Conservation (phyloP, 2,113 vertebrate genomes). For the Xiphophorus couchianus region DNA sequence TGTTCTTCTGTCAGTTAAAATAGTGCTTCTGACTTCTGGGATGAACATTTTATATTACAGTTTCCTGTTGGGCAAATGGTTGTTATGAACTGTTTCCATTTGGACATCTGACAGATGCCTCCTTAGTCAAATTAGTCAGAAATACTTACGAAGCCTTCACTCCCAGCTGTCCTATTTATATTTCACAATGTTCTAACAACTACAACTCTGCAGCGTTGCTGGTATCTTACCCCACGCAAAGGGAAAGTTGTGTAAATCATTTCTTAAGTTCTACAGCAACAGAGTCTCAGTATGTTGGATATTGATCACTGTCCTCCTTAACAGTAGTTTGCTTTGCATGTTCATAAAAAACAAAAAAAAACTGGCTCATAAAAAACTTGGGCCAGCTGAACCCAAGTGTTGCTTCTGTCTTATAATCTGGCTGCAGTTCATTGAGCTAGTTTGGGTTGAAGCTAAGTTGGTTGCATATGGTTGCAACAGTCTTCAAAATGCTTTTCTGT, state of each 20-base stretch:
- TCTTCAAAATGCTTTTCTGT: not conserved
- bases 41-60: not conserved
- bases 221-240: constrained; percentile 50
- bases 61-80: not conserved
- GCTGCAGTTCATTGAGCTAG: not conserved
- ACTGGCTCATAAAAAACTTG: too few relatives aligned
- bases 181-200: constrained; percentile 11
- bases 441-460: not conserved
- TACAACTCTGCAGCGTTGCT: constrained; percentile 18
- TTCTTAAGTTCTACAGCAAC: constrained; percentile 34
- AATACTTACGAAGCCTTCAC: not conserved
- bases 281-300: constrained; percentile 4
- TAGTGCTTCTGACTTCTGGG: not conserved
- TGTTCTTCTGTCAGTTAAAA: not conserved
- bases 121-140: not conserved
- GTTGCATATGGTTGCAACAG: not conserved
- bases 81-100: not conserved
- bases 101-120: not conserved
- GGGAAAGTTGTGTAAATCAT: constrained; percentile 64
- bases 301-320: not conserved
- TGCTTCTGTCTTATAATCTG: not conserved
- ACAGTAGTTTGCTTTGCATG: too few relatives aligned
- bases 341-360: too few relatives aligned
- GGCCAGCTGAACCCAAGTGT: not conserved
- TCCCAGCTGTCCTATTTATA: constrained; percentile 6